Base-by-base conservation (phyloP, 1,140 invertebrate genomes). In the Mya arenaria region DNA sequence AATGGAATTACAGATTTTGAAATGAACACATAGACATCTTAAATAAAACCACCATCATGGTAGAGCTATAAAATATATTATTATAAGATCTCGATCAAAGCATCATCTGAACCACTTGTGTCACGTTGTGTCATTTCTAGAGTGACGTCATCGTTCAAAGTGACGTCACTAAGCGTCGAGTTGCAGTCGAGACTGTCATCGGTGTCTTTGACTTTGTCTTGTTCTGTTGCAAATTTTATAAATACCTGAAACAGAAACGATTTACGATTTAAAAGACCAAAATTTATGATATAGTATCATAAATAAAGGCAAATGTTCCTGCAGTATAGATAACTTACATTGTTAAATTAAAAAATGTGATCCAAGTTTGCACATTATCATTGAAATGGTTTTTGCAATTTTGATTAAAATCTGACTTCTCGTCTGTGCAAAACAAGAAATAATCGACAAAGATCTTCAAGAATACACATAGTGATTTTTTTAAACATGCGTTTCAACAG, bases 211-310 rank as follows among this genome's bases (percentile, higher is more conserved):
- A n/a, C n/a, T n/a, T n/a, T n/a, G n/a, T n/a, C n/a, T 82, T 94
- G 93, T 66, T 87, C 86, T 81, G 92, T 93, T 25, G 93, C 93
- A 92, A 94, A 94, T 75, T 92, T 93, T 30, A 94, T 92, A 84
- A 94, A 94, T 39, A 94, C 93, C 93, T 93, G 85, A 5, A 86
- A 84, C 30, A 30, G 2, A 23, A 32, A 37, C 37, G 62, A 0
- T 62, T 23, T 2, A 74, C 41, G 28, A 23, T 60, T n/a, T 10
- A 36, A 13, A 30, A 60, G 39, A 63, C 37, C 23, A 36, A 62
- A 41, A 36, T 28, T 23, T 36, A 8, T 30, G 37, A 1, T 32
- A 1, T 19, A 5, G 3, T 30, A 25, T 13, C 25, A 30, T 72
- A 13, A 10, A 8, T 30, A 0, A 1, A 15, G 1, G 23, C 28